Base-by-base conservation (phyloP, 2,113 vertebrate species). In the cattle (Bos taurus) region DNA sequence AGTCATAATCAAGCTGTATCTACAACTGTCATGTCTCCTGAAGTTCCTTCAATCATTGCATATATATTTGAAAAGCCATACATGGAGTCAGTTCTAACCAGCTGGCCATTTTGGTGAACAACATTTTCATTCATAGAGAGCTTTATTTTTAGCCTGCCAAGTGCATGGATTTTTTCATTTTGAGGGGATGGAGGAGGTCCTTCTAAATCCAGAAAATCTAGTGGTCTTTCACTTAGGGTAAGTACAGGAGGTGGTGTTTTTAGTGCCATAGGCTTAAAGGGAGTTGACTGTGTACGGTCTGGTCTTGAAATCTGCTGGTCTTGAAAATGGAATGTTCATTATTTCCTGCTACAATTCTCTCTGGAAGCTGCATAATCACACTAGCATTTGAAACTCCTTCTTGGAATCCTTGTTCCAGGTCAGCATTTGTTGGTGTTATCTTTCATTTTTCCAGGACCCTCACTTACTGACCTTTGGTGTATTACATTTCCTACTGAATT, bases 381-480 rank as follows among this genome's bases (percentile, higher is more conserved):
- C 99, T 99, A 74, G 99, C 97, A 62, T 98, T 99, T 5, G 98
- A 98, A 52, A 99, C 97, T 33, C 99, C 99, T 91, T 99, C 99
- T 48, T 97, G 96, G 62, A 90, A 60, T 12, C 28, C 92, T 28
- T 98, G 98, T 2, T 99, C 99, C 78, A 99, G 98, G 52, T 99
- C 99, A 30, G 98, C 86, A 23, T 97, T 98, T 12, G 98, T 99
- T 64, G 99, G 99, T 93, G 99, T 99, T n/a, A 99, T 99, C 98
- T 99, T 99, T 74, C 99, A 99, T 95, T 99, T 99, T 98, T 99
- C 99, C 0, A 99, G 99, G 96, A 99, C 99, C 89, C 99, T 99
- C 99, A 99, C 99, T 95, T 99, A 99, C 98, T 99, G 99, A 97
- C 99, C 99, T 98, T 99, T 99, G 0, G 99, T 99, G 99, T 99